phyloP scores from a whole-genome alignment of 2,888 invertebrate species.

The Diarsia dahlii region DNA sequence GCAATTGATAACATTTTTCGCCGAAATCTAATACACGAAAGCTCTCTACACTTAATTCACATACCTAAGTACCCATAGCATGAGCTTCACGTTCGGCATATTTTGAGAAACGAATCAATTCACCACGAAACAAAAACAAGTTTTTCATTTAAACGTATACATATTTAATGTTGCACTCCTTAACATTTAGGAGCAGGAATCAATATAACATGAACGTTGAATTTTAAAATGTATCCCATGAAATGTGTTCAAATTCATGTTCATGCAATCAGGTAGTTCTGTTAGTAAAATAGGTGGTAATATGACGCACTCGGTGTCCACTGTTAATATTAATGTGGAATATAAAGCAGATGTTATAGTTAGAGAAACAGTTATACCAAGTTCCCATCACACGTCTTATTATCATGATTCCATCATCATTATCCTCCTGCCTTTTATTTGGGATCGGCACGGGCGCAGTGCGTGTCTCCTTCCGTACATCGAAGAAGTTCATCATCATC shows the following conservation, averaged over 20 bases:
- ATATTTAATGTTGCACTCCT: slow-evolving; percentile 62
- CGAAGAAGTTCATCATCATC: too few species aligned
- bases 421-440: neutral
- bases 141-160: slow-evolving; percentile 42
- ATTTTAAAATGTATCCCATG: slow-evolving; percentile 78
- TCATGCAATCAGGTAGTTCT: slow-evolving; percentile 72
- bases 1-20: neutral
- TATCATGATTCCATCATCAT: slow-evolving; percentile 4
- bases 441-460: neutral
- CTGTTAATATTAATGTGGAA: slow-evolving; percentile 89
- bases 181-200: slow-evolving; percentile 63
- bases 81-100: neutral
- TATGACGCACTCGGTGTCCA: slow-evolving; percentile 81
- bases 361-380: slow-evolving; percentile 71
- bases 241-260: slow-evolving; percentile 70
- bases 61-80: neutral
- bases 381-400: slow-evolving; percentile 58
- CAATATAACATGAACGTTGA: slow-evolving; percentile 70
- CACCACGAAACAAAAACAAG: slow-evolving; percentile 48
- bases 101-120: slow-evolving; percentile 4
- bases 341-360: slow-evolving; percentile 80
- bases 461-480: neutral
- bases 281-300: slow-evolving; percentile 79
- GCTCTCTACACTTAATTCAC: neutral
- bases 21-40: slow-evolving; percentile 2